Evolutionary conservation across 2,113 vertebrate genomes (phyloP), one percentile per base, ranked within the genome.

Genomic region (Oreochromis tanganicae): DNA sequence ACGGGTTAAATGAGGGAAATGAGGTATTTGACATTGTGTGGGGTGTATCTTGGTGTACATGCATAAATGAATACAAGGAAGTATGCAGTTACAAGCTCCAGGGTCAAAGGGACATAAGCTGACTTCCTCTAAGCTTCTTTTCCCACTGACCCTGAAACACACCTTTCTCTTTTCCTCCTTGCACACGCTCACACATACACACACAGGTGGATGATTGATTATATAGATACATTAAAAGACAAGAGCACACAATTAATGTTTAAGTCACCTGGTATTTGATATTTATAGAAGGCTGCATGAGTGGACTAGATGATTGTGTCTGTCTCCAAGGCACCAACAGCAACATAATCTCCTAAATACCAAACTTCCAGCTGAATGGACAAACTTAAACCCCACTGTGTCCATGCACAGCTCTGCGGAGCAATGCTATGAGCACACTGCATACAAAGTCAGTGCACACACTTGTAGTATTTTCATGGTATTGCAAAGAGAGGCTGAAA

Each of bases 21-120:
- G 68, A 81, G 82, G 54, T 73, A 75, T 85, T 84, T 3, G 8
- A 85, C 87, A 91, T 88, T 91, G 88, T 90, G 85, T 89, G 88
- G 17, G 19, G 80, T 43, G 66, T 38, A 75, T 86, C 91, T 82
- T 50, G 52, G 80, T 84, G 73, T 79, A 89, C 84, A 91, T 86
- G 68, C 52, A 90, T 83, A 87, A 85, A 41, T 95, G 84, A 95
- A 95, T 95, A 75, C 90, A 83, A 90, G 94, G 93, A 94, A 95
- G 92, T 92, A 38, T 86, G 73, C 55, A 38, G 81, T 90, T 91
- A 83, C 87, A 91, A 90, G 87, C 83, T 82, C 48, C 86, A 91
- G 85, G 94, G 88, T 92, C 90, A 90, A 55, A 80, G 63, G 92
- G 92, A 91, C 91, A 91, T 89, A 87, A 88, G 59, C 88, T 41